Percentiles rank a stretch among this genome's conserved stretches.
Conservation (phyloP, 53 echinoderm and acorn worm genomes). For the Holothuria leucospilota region DNA sequence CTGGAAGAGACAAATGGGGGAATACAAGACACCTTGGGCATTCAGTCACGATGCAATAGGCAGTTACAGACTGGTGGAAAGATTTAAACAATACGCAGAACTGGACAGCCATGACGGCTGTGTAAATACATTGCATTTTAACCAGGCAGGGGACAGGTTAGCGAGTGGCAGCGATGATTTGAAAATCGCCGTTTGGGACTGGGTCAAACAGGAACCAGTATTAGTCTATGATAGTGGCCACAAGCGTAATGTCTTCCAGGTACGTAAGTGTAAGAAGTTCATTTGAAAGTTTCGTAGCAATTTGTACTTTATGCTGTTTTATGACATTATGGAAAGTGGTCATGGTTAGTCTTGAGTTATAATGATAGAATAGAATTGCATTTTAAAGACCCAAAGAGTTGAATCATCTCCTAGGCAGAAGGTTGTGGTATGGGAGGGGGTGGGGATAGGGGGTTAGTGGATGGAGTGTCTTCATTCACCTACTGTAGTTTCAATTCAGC, state of each 20-base stretch:
- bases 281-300: too few species aligned
- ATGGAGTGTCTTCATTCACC: too few species aligned
- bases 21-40: conserved; percentile 35
- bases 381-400: too few species aligned
- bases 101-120: conserved; percentile 89
- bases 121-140: conserved; percentile 96
- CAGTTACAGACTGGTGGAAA: conserved; percentile 73
- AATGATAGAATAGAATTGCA: too few species aligned
- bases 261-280: conserved; percentile 42
- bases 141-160: conserved; percentile 77
- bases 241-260: conserved; percentile 96
- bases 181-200: conserved; percentile 89
- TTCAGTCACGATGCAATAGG: conserved; percentile 74
- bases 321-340: too few species aligned
- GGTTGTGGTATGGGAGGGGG: too few species aligned
- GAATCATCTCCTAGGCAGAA: too few species aligned
- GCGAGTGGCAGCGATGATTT: conserved; percentile 95
- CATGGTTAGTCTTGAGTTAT: too few species aligned
- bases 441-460: too few species aligned
- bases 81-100: conserved; percentile 80
- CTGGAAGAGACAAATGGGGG: conserved; percentile 72
- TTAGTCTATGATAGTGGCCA: conserved; percentile 90
- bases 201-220: conserved; percentile 72
- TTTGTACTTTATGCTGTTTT: too few species aligned
- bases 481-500: too few species aligned